Base-by-base conservation (phyloP, 2,888 invertebrate species). In the Synergus japonicus region DNA sequence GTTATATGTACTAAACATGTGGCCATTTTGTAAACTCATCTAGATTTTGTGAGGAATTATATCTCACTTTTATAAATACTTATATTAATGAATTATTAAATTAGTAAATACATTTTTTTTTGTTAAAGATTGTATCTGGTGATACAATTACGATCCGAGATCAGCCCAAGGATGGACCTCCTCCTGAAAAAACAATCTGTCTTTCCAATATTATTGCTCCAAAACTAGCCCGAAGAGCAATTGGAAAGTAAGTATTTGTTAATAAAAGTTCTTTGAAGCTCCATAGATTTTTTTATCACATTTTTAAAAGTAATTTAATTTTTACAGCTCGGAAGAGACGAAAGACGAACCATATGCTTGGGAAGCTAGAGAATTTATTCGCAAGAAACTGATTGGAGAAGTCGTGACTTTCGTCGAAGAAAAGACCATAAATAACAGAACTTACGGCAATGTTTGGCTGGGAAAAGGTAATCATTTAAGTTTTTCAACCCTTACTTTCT, bases 311-410 rank as follows among this genome's bases (percentile, higher is more conserved):
- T 12, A 73, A 73, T 37, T 46, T 9, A 37, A 69, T 64, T 65
- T 69, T 67, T 63, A 5, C 82, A 87, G 86, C 76, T 76, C 60
- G 64, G 94, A 94, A 66, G 96, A 96, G 88, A 94, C 95, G 13
- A 96, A 95, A 91, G 98, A 98, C 91, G 97, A 99, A 93, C 97
- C 99, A 1, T 99, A 94, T 93, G 99, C 98, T 0, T 99, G 99
- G 98, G 99, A 99, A 91, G 97, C 99, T 1, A 95, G 99, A 78
- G 99, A 99, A 93, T 99, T 96, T 90, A 93, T 99, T 76, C 95
- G 99, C 58, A 97, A 97, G 90, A 97, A 97, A 92, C 93, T 99
- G 54, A 95, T 99, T 88, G 98, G 98, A 2, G 96, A 97, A 91
- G 96, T 97, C 88, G 97, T 99, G 0, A 94, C 95, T 18, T 98